Percentiles rank a stretch among this genome's conserved stretches.
These are phyloP conservation scores for Physeter macrocephalus DNA, from an alignment of 2,113 vertebrate genomes.

Conservation along the genomic window DNA sequence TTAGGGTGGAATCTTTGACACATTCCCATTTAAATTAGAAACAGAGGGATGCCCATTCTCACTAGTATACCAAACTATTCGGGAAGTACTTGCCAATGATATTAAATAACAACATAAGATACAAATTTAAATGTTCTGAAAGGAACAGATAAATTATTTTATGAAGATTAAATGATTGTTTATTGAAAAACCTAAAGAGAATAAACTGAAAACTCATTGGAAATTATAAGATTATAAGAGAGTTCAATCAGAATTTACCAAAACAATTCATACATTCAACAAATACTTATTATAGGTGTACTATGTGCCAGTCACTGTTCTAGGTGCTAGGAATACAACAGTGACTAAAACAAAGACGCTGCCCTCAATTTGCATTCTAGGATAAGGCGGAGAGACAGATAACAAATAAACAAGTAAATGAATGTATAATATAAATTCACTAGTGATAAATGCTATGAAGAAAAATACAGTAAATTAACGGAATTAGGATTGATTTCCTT, in stretches of 20 bases:
- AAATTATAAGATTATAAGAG: not conserved
- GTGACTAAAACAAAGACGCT: not conserved
- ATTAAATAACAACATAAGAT: not conserved
- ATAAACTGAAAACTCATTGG: not conserved
- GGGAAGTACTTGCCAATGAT: not conserved
- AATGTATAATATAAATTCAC: not conserved
- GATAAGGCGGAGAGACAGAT: not conserved
- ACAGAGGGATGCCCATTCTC: not conserved
- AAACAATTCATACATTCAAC: not conserved
- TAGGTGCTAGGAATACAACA: not conserved
- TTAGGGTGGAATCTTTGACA: not conserved
- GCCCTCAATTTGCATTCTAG: not conserved
- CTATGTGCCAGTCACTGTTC: not conserved
- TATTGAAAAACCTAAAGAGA: not conserved
- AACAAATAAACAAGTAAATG: not conserved
- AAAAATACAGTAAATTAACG: not conserved
- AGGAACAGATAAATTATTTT: not conserved
- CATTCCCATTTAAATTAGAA: not conserved
- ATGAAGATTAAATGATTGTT: conserved; percentile 4
- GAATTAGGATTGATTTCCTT: not conserved
- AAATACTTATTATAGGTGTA: not conserved
- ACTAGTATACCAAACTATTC: not conserved
- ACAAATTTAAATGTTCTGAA: not conserved
- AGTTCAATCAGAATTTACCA: not conserved
- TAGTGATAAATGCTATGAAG: not conserved